Evolutionary conservation across 2,888 invertebrate species (phyloP).

Genomic region (Leucania comma): DNA sequence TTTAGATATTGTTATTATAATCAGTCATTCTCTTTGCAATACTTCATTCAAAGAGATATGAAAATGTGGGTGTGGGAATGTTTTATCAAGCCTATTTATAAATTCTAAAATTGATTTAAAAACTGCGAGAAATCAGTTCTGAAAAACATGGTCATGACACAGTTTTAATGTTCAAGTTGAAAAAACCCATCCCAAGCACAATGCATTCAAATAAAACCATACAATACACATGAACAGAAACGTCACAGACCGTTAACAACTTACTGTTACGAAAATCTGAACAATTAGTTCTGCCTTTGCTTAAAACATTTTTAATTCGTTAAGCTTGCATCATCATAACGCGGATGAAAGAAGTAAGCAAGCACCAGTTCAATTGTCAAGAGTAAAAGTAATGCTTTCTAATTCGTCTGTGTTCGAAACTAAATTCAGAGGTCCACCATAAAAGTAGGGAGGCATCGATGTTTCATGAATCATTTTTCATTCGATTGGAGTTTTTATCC

Average conservation of each 20-base stretch:
- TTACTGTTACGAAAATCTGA: conserved; percentile 66
- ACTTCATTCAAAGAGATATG: conserved; percentile 18
- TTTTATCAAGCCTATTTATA: conserved; percentile 9
- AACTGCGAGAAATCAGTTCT: not conserved
- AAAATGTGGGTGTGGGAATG: conserved; percentile 33
- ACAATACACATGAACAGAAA: conserved; percentile 49
- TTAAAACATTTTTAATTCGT: conserved; percentile 71
- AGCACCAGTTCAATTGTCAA: conserved; percentile 49
- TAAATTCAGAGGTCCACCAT: conserved; percentile 49
- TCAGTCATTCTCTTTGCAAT: conserved; percentile 21
- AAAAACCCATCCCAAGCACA: conserved; percentile 35
- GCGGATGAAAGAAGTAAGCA: conserved; percentile 48
- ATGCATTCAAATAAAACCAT: conserved; percentile 36
- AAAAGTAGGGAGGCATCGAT: conserved; percentile 41
- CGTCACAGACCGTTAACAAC: conserved; percentile 61
- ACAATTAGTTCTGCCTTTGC: conserved; percentile 76
- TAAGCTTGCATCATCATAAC: conserved; percentile 69
- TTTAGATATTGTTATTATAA: conserved; percentile 21
- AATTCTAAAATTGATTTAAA: not conserved
- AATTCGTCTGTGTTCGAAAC: conserved; percentile 50
- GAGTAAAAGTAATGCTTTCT: conserved; percentile 64
- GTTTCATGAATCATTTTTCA: conserved; percentile 28
- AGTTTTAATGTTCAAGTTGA: conserved; percentile 34
- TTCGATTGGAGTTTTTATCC: conserved; percentile 51
- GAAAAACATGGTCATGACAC: conserved; percentile 10